Conservation (phyloP, 1,140 invertebrate genomes). For the Drosophila kepulauana region DNA sequence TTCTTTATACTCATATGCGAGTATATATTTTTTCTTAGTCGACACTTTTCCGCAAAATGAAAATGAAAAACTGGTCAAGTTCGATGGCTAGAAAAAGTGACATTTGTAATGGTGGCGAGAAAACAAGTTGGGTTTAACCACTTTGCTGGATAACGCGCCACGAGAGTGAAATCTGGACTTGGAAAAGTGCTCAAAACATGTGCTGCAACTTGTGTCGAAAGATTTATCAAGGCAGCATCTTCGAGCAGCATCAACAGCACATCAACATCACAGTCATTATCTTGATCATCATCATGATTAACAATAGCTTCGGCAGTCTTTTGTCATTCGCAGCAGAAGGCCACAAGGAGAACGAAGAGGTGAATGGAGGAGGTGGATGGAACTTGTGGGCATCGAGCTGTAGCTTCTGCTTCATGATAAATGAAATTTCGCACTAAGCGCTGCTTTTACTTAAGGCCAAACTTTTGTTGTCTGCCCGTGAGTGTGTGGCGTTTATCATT, state of each 20-base stretch:
- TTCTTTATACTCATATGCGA: neutral
- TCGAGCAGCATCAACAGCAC: slow-evolving; percentile 1
- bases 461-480: slow-evolving; percentile 50
- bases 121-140: slow-evolving; percentile 53
- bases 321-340: slow-evolving; percentile 65
- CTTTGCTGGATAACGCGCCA: slow-evolving; percentile 46
- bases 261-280: slow-evolving; percentile 46
- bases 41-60: slow-evolving; percentile 69
- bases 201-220: slow-evolving; percentile 56
- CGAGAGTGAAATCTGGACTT: slow-evolving; percentile 71
- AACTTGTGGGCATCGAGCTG: slow-evolving; percentile 6
- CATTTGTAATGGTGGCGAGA: slow-evolving; percentile 53
- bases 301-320: slow-evolving; percentile 57
- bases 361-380: neutral
- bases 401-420: slow-evolving; percentile 62
- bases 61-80: slow-evolving; percentile 71
- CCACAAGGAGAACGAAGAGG: neutral
- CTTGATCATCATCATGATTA: slow-evolving; percentile 57
- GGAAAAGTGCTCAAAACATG: slow-evolving; percentile 74
- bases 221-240: slow-evolving; percentile 54
- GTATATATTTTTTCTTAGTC: slow-evolving; percentile 7
- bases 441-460: slow-evolving; percentile 57
- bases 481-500: slow-evolving; percentile 57
- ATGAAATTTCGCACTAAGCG: slow-evolving; percentile 71
- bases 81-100: slow-evolving; percentile 45